Percentiles rank a stretch among this genome's conserved stretches.
Evolutionary conservation across 1,140 invertebrate species (phyloP).

Genomic region (Hycleus cichorii): DNA sequence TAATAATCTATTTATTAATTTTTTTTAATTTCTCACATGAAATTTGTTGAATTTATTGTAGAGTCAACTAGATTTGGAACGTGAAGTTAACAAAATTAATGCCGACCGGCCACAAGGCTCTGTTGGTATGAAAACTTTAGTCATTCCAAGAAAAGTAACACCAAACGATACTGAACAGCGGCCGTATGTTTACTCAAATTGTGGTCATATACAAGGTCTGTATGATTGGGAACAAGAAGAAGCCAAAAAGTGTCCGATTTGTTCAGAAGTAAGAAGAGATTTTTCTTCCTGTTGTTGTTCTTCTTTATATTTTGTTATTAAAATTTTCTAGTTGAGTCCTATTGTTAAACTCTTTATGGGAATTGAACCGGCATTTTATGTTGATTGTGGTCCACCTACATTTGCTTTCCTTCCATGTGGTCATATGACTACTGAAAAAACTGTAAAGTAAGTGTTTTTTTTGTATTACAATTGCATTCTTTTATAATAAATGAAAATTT

Average conservation of each 20-base stretch:
- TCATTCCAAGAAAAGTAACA: constrained; percentile 86
- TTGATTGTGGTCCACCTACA: constrained; percentile 82
- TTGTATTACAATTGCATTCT: background rate
- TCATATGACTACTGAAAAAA: constrained; percentile 97
- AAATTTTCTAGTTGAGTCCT: constrained; percentile 53
- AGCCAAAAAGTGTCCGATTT: constrained; percentile 86
- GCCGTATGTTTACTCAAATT: constrained; percentile 96
- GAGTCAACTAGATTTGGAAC: constrained; percentile 88
- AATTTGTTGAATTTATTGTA: constrained; percentile 57
- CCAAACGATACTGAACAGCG: constrained; percentile 72
- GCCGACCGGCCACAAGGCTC: constrained; percentile 98
- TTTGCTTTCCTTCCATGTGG: constrained; percentile 98
- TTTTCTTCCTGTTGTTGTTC: background rate
- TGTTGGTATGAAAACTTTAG: constrained; percentile 95
- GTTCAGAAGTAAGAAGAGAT: constrained; percentile 58
- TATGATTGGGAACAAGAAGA: constrained; percentile 82
- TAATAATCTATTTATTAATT: constrained; percentile 60
- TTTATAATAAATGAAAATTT: background rate
- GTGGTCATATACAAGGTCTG: constrained; percentile 94
- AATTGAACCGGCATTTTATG: constrained; percentile 93
- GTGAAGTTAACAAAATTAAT: constrained; percentile 91
- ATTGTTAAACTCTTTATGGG: constrained; percentile 92
- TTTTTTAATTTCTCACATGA: background rate
- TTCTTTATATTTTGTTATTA: background rate
- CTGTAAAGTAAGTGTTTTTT: constrained; percentile 75